A percentile compares a stretch with the other conserved stretches of the same genome.
These are phyloP conservation scores for Graptemys geographica DNA, from an alignment of 2,797 vertebrate species.

Conservation along the genomic window DNA sequence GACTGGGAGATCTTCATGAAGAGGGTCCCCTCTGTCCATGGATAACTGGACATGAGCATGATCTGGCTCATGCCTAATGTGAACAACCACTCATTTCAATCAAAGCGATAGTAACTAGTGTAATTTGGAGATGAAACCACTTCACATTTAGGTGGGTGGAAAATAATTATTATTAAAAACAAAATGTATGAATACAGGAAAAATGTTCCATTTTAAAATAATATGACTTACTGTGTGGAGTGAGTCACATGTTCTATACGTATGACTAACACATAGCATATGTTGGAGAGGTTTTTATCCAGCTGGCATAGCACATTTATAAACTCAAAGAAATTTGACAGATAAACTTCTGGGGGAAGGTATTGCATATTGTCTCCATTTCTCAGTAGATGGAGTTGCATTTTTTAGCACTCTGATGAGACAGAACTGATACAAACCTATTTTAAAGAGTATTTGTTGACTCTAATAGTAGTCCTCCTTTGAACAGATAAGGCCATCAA, in stretches of 20 bases:
- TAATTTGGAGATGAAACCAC: not conserved
- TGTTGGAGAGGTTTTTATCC: not conserved
- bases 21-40: not conserved
- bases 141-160: not conserved
- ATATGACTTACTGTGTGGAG: not conserved
- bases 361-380: not conserved
- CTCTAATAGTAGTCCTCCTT: not conserved
- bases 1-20: not conserved
- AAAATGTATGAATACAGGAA: not conserved
- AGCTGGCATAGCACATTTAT: not conserved
- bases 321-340: not conserved
- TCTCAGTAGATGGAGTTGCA: not conserved
- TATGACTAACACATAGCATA: not conserved
- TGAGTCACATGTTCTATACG: not conserved
- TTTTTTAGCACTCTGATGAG: not conserved
- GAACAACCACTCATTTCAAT: fast-evolving
- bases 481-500: not conserved
- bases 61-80: fast-evolving
- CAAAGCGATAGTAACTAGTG: no score
- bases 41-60: not conserved
- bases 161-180: not conserved
- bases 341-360: not conserved
- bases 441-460: not conserved
- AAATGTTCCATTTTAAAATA: not conserved
- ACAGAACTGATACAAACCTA: not conserved